Conservation (phyloP, 2,888 invertebrate species). For the Phymatocera aterrima region DNA sequence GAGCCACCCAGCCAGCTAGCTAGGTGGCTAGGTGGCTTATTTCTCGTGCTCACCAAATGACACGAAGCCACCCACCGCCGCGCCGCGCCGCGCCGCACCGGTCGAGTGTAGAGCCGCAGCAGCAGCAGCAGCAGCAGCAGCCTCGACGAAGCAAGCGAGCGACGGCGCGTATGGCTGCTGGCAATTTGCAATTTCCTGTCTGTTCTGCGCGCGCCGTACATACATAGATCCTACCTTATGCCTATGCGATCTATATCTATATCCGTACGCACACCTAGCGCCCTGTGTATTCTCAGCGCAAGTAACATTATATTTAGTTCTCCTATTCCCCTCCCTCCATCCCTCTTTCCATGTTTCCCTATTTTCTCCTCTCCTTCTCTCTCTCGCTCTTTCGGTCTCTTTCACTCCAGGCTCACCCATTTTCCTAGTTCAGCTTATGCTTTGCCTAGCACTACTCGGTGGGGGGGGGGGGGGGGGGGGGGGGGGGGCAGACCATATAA, state of each 20-base stretch:
- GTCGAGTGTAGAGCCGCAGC: background rate
- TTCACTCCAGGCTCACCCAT: background rate
- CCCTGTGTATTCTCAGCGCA: constrained; percentile 23
- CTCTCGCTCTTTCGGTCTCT: background rate
- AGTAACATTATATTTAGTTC: constrained; percentile 46
- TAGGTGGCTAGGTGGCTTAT: constrained; percentile 67
- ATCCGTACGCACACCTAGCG: background rate
- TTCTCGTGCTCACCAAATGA: constrained; percentile 60
- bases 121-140: background rate
- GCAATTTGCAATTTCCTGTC: constrained; percentile 72
- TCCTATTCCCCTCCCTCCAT: background rate
- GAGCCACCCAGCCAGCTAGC: constrained; percentile 56
- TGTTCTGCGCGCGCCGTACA: constrained; percentile 52
- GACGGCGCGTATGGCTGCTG: constrained; percentile 52
- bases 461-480: no score
- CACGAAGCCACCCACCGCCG: constrained; percentile 40
- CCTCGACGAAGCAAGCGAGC: no score
- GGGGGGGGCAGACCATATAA: no score
- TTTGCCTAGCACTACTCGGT: no score
- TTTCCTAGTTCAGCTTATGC: no score
- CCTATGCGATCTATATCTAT: background rate
- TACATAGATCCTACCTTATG: background rate
- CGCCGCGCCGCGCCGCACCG: background rate
- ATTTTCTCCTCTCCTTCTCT: background rate
- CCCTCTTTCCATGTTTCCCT: background rate